Percentiles rank a stretch among this genome's conserved stretches.
These are phyloP conservation scores for Vulpes lagopus DNA, from an alignment of 2,113 vertebrate genomes.

Conservation along the genomic window DNA sequence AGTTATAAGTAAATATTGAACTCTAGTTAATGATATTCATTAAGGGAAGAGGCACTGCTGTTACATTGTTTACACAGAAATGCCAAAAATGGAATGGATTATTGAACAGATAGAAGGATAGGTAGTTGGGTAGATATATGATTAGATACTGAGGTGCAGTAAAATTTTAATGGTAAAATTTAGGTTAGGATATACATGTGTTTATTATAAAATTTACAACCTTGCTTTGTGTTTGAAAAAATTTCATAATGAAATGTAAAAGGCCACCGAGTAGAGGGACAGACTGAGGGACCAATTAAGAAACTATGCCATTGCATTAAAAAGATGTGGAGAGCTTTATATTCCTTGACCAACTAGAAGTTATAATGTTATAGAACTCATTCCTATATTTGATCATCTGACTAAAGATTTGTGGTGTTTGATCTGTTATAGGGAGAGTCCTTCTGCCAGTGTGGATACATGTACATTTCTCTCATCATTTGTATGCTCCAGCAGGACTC, in stretches of 20 bases:
- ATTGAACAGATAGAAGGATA: not conserved
- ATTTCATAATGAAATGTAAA: slow-evolving; percentile 13
- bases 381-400: not conserved
- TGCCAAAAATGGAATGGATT: not conserved
- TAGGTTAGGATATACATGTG: not conserved
- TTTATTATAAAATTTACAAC: slow-evolving; percentile 33
- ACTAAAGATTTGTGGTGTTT: slow-evolving; percentile 15
- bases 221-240: slow-evolving; percentile 3
- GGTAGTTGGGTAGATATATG: not conserved
- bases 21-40: not conserved
- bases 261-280: not conserved
- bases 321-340: not conserved
- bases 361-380: not conserved
- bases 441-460: slow-evolving; percentile 90
- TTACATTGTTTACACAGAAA: slow-evolving; percentile 9
- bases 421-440: slow-evolving; percentile 90
- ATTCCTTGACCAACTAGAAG: not conserved
- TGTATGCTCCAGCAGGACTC: slow-evolving; percentile 88
- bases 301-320: not conserved
- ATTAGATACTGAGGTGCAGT: too few species aligned
- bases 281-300: not conserved
- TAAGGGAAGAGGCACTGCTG: not conserved
- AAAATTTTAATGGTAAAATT: not conserved
- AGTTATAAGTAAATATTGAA: slow-evolving; percentile 5
- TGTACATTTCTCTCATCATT: slow-evolving; percentile 94